Evolutionary conservation across 2,888 invertebrate species (phyloP), one percentile per base, ranked within the genome.

Genomic region (Cataglyphis cursor): DNA sequence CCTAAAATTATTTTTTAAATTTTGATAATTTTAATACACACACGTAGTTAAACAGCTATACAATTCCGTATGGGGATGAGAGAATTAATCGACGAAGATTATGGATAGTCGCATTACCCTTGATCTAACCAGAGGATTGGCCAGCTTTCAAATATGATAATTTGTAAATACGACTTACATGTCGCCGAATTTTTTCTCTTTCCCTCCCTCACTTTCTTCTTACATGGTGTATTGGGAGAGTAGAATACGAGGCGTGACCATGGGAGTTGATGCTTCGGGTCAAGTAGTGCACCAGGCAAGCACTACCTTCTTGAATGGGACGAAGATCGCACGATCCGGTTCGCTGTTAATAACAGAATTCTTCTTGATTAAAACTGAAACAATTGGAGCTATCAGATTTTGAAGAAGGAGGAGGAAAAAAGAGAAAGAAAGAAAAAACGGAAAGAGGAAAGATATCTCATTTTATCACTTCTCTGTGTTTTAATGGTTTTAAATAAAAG

Each of bases 301-400:
- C 76, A 98, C 97, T 81, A 97, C 97, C 93, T 98, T 98, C 91
- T 96, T 96, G 95, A 97, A 97, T 70, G 97, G 97, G 82, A 97
- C 97, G 93, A 97, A 97, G 64, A 97, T 95, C 31, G 97, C 97
- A 92, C 96, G 96, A 59, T 96, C 96, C 0, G 96, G 96, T 86
- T 97, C 96, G 87, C 97, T 96, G 89, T 85, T 91, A 66, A 75
- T 31, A 21, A 75, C 1, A 74, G 12, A 61, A 15, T 73, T 48
- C 44, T 74, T 44, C 4, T 74, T 72, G 8, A 38, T 61, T 18
- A 62, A 81, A 81, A 44, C n/a, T n/a, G 51, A 51, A 6, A 18
- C 6, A n/a, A n/a, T 51, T 51, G 8, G n/a, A 51, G n/a, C n/a
- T 51, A 51, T 51, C n/a, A 51, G 18, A 51, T 51, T 51, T n/a